Evolutionary conservation across 2,113 vertebrate species (phyloP).

Genomic region (Oryzias woworae): DNA sequence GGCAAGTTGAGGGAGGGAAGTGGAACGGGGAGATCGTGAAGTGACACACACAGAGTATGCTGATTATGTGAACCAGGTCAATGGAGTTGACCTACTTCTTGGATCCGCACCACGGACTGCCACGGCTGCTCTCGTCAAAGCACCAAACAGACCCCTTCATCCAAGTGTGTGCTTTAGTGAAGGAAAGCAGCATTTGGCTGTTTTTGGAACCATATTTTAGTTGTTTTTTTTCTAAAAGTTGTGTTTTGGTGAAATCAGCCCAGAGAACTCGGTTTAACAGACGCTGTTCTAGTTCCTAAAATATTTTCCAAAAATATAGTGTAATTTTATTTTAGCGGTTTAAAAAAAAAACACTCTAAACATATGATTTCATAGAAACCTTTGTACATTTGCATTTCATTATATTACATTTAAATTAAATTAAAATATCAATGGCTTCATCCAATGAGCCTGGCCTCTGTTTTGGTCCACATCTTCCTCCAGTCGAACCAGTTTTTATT

Average conservation of each 20-base stretch:
- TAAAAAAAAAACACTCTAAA: neutral
- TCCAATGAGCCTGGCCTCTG: neutral
- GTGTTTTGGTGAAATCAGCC: slow-evolving; percentile 1
- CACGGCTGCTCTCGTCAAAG: slow-evolving; percentile 81
- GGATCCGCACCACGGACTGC: slow-evolving; percentile 48
- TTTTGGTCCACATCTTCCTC: slow-evolving; percentile 17
- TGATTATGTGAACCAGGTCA: slow-evolving; percentile 74
- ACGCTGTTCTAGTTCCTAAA: neutral
- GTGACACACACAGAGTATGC: slow-evolving; percentile 37
- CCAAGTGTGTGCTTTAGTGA: slow-evolving; percentile 45
- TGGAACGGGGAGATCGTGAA: slow-evolving; percentile 40
- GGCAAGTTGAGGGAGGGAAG: slow-evolving; percentile 33
- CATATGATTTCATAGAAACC: neutral
- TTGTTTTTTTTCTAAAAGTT: neutral
- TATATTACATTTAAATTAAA: neutral
- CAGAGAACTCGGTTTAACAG: slow-evolving; percentile 3
- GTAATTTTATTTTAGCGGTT: neutral
- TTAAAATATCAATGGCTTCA: neutral
- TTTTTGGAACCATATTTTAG: neutral
- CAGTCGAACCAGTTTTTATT: slow-evolving; percentile 8
- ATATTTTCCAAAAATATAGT: slow-evolving; percentile 3
- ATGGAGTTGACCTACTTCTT: slow-evolving; percentile 76
- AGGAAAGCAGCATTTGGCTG: slow-evolving; percentile 16
- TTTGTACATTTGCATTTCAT: too few species aligned
- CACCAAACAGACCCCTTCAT: slow-evolving; percentile 57